Conservation (phyloP, 2,113 vertebrate genomes). For the Panurus biarmicus region DNA sequence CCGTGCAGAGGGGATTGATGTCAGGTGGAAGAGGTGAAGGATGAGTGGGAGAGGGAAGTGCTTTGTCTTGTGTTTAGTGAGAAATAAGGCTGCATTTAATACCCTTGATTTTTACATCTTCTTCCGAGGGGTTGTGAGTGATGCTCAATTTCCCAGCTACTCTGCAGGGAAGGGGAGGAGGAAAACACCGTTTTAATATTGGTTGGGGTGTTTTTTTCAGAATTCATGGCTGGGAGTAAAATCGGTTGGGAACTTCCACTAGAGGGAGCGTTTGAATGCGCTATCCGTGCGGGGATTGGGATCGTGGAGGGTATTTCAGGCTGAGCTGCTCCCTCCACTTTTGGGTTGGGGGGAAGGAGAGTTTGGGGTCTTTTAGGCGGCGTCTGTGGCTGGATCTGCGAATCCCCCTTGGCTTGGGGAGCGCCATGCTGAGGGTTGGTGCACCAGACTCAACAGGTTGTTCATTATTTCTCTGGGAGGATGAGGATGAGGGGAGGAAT, state of each 20-base stretch:
- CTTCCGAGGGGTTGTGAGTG: background rate
- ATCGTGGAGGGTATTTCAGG: background rate
- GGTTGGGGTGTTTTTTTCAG: background rate
- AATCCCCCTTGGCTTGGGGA: background rate
- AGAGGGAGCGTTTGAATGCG: conserved; percentile 49
- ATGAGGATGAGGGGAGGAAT: background rate
- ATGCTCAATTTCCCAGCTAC: background rate
- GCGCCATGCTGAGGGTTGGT: background rate
- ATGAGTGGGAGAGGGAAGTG: background rate
- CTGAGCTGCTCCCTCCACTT: background rate
- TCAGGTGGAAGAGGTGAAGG: background rate
- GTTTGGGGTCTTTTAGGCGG: background rate
- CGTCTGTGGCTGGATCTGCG: background rate
- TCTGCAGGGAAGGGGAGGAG: background rate
- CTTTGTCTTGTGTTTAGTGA: background rate
- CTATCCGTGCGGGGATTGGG: background rate
- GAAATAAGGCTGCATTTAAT: background rate
- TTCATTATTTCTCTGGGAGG: background rate
- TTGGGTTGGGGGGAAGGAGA: background rate
- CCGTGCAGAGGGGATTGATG: background rate
- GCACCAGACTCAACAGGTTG: background rate
- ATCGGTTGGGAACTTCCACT: background rate
- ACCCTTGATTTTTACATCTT: background rate
- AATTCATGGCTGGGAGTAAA: background rate
- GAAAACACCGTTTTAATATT: background rate